Conservation (phyloP, 2,888 invertebrate species). For the Enchytraeus crypticus region DNA sequence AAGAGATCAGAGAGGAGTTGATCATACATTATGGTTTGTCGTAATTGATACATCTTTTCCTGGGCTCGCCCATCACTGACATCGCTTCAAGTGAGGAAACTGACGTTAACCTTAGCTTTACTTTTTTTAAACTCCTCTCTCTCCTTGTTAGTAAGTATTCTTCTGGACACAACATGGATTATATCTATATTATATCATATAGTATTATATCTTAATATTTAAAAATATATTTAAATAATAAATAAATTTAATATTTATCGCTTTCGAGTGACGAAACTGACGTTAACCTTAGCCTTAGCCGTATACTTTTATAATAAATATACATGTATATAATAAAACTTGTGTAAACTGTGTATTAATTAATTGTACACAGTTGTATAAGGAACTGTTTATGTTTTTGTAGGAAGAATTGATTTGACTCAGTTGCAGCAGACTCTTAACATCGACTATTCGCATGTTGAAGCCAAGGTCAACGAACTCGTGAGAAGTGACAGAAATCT, state of each 20-base stretch:
- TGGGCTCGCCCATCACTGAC: too few species aligned
- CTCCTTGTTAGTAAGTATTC: too few species aligned
- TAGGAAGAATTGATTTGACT: conserved; percentile 76
- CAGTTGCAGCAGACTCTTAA: conserved; percentile 78
- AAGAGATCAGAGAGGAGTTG: conserved; percentile 84
- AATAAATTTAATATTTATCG: not conserved
- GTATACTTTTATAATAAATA: not conserved
- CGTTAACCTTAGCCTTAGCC: not conserved
- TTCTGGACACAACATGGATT: too few species aligned
- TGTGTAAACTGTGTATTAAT: not conserved
- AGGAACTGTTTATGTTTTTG: conserved; percentile 22
- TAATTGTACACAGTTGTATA: too few species aligned
- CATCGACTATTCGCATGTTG: conserved; percentile 75
- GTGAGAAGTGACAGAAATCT: conserved; percentile 59
- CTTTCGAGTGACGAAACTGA: too few species aligned
- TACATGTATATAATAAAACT: not conserved
- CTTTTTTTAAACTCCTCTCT: too few species aligned
- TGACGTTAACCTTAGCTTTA: too few species aligned
- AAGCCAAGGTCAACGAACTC: conserved; percentile 62
- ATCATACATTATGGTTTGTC: conserved; percentile 63
- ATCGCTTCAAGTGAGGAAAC: too few species aligned
- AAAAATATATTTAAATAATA: not conserved
- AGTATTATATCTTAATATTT: not conserved
- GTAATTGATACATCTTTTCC: too few species aligned
- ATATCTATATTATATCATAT: too few species aligned